Base-by-base conservation (phyloP, 1,140 invertebrate species). In the Hypsibius dujardini region DNA sequence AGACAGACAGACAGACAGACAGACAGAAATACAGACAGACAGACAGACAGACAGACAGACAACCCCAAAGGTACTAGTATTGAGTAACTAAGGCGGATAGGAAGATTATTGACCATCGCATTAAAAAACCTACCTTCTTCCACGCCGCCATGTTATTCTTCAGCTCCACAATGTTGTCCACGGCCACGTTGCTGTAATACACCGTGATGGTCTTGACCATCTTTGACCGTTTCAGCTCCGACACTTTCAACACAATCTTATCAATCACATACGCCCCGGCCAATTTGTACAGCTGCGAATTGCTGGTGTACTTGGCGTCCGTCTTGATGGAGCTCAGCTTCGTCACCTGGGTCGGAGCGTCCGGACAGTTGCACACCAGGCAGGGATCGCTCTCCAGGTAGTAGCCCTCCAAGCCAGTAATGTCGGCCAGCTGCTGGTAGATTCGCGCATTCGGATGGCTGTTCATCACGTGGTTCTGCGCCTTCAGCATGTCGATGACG, bases 281-380 rank as follows among this genome's bases (percentile, higher is more conserved):
- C 67, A 98, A 81, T 81, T 98, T 98, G 1, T 97, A 90, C 70
- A 98, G 95, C 81, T 96, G 93, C 1, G 92, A 95, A 1, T 90
- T 95, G 1, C 94, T 96, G 0, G 94, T 97, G 78, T 94, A 98
- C 82, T 96, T 92, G 0, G 92, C 93, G 81, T 98, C 95, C 56
- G 90, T 87, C 82, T 96, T 96, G 2, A 97, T 89, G 0, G 90
- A 86, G 0, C 90, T 90, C 47, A 98, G 80, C 80, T 98, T 98
- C 59, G 96, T 89, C 72, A 88, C 90, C 0, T 87, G 81, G 83
- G 92, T 89, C 1, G 92, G 87, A 15, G 95, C 88, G 80, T 98
- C 94, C 1, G 93, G 92, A 81, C 95, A 95, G 79, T 96, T 96
- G 78, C 94, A 98, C 0, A 96, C 92, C 42, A 96, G 83, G 77